Percentiles rank a stretch among this genome's conserved stretches.
Evolutionary conservation across 1,140 invertebrate genomes (phyloP).

Genomic region (Aphelenchoides fujianensis): DNA sequence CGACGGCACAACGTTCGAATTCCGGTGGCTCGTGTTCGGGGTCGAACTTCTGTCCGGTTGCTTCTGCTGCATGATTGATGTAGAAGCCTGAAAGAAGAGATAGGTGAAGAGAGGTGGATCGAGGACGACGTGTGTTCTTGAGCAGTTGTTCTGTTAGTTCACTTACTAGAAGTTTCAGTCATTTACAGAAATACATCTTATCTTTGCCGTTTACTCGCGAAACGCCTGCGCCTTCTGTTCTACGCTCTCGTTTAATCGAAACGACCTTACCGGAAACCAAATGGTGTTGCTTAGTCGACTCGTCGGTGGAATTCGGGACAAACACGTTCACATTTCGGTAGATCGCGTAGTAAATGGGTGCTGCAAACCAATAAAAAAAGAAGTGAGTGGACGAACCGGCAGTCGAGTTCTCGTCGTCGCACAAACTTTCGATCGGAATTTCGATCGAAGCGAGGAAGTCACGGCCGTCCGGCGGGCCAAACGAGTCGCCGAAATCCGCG

Average conservation of each 20-base stretch:
- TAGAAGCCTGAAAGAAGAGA: too few species aligned
- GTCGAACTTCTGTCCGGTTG: too few species aligned
- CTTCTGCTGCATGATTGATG: too few species aligned
- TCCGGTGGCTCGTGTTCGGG: neutral
- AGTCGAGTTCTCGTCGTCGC: neutral
- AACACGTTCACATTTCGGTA: slow-evolving; percentile 2
- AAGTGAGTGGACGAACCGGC: neutral
- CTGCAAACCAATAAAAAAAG: neutral
- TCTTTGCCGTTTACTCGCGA: too few species aligned
- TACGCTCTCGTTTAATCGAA: neutral
- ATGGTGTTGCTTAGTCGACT: neutral
- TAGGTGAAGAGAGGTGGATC: too few species aligned
- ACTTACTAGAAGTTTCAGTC: too few species aligned
- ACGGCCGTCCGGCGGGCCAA: neutral
- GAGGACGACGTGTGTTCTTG: too few species aligned
- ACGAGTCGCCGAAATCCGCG: neutral
- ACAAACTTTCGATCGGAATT: neutral
- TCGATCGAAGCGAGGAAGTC: neutral
- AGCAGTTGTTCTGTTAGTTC: too few species aligned
- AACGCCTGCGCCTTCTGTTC: too few species aligned
- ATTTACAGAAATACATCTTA: too few species aligned
- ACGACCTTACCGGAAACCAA: neutral
- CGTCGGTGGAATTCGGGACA: neutral
- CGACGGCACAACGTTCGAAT: neutral
- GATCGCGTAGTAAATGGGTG: slow-evolving; percentile 7